Conservation (phyloP, 2,113 vertebrate species). For the Cochlearius cochlearius region DNA sequence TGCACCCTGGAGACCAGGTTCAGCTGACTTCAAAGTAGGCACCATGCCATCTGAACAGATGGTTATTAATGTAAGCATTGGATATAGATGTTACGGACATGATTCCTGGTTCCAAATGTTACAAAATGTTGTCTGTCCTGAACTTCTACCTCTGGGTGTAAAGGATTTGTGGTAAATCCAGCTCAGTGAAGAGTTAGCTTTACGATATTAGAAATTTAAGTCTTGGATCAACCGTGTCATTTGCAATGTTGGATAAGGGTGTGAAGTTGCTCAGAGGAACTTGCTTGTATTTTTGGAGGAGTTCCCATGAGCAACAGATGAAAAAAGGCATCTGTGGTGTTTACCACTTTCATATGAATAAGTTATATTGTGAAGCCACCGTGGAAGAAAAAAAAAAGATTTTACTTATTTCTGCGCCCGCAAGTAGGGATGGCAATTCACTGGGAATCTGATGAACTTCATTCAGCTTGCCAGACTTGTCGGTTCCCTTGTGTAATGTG, state of each 20-base stretch:
- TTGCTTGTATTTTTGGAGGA: background rate
- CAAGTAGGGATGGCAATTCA: background rate
- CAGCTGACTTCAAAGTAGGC: conserved; percentile 1
- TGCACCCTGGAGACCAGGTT: background rate
- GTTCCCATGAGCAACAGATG: background rate
- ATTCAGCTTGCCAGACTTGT: background rate
- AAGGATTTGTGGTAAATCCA: conserved; percentile 46
- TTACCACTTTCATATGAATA: background rate
- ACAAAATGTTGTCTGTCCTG: conserved; percentile 39
- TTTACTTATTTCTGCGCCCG: background rate
- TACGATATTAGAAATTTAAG: conserved; percentile 4
- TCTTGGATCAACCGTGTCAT: background rate
- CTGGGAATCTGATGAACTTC: background rate
- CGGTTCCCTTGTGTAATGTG: background rate
- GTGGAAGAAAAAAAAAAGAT: background rate
- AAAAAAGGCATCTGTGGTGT: background rate
- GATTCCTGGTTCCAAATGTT: conserved; percentile 24
- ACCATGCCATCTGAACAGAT: conserved; percentile 31
- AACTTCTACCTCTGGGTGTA: conserved; percentile 30
- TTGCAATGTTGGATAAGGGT: background rate
- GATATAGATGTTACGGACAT: background rate
- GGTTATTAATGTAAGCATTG: conserved; percentile 53
- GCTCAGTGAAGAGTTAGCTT: conserved; percentile 15
- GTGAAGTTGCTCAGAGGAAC: background rate
- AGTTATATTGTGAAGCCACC: background rate